Evolutionary conservation across 2,113 vertebrate genomes (phyloP).

Genomic region (Eurystomus gularis): DNA sequence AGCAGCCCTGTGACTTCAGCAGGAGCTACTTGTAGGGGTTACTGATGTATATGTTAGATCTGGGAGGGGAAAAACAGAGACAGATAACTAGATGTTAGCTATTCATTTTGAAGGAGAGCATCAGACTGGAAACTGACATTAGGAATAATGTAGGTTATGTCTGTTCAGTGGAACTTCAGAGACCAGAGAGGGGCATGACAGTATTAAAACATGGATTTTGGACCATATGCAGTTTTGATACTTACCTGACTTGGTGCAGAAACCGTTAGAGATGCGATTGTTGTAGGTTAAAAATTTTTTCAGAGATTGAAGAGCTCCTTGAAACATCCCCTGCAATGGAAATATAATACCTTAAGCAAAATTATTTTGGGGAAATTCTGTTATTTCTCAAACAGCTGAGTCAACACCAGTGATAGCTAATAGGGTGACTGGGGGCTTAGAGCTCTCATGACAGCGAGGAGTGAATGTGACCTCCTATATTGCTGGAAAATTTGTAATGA

Average conservation of each 20-base stretch:
- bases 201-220: neutral
- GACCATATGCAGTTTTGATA: neutral
- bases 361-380: neutral
- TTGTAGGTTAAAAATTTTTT: neutral
- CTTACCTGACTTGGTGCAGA: no score
- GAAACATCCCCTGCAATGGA: neutral
- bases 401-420: neutral
- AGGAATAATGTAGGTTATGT: neutral
- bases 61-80: neutral
- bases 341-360: neutral
- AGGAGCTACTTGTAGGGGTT: neutral
- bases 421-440: neutral
- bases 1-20: neutral
- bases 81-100: neutral
- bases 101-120: neutral
- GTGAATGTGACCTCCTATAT: neutral
- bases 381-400: neutral
- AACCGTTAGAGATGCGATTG: neutral
- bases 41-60: no score
- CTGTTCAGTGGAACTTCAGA: neutral
- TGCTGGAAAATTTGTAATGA: neutral
- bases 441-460: neutral
- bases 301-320: neutral
- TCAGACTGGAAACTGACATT: neutral
- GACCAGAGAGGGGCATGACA: neutral